Base-by-base conservation (phyloP, 64 coral and sea anemone genomes). In the Acropora yongei region DNA sequence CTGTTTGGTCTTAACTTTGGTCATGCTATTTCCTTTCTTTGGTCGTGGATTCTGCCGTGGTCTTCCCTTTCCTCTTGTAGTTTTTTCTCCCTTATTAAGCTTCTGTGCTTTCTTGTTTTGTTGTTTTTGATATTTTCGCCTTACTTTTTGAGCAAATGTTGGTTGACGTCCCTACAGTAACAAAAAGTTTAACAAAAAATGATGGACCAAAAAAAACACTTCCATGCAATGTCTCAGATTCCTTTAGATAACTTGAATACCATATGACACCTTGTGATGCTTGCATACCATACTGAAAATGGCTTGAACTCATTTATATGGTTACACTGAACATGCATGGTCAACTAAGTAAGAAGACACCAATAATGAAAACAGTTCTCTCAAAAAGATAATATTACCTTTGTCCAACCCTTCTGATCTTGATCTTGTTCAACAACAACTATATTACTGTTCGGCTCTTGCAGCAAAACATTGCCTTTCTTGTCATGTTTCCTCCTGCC, bases 101-200 rank as follows among this genome's bases (percentile, higher is more conserved):
- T 92, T 97, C 60, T 97, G 95, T 58, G 90, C 93, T 80, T 74
- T 94, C 55, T 94, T 91, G 50, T 93, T 76, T 41, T 97, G 92
- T 49, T 97, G 95, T 9, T 51, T 80, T 40, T 97, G 91, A 76
- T 97, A 97, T 83, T 97, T 97, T 18, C 75, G 87, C 14, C 95
- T 68, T 3, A 97, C 95, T 20, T 97, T 97, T 75, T 97, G 92
- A 17, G 92, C 95, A 77, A 79, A 92, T 80, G 84, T 88, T 49
- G 95, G 95, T 14, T 91, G 88, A 20, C 74, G 83, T 55, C 49
- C 82, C 92, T 97, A 68, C 41, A 57, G 55, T 44, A 1, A 41
- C 9, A 92, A 14, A 65, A 92, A 66, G 5, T 1, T 63, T 63
- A 63, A 63, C 5, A 55, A 53, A 55, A 55, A 55, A 6, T 55